Percentiles rank a stretch among this genome's conserved stretches.
These are phyloP conservation scores for Plebejus melissa DNA, from an alignment of 2,888 invertebrate species.

Conservation along the genomic window DNA sequence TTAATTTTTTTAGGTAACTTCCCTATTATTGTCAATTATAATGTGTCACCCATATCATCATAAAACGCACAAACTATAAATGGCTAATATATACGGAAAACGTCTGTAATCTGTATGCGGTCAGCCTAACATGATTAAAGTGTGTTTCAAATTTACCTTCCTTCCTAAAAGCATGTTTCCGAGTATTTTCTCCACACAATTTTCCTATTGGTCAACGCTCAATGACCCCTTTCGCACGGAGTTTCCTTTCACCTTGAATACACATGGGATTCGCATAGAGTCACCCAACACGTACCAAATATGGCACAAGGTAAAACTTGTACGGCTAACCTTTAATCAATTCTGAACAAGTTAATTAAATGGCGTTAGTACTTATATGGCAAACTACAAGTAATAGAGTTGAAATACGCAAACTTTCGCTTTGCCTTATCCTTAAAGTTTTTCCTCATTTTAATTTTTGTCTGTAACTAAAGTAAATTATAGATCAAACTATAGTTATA, in stretches of 20 bases:
- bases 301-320: constrained; percentile 10
- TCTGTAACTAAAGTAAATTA: too few species aligned
- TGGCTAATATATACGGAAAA: too few species aligned
- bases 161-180: neutral
- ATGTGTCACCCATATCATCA: too few species aligned
- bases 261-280: neutral
- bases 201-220: neutral
- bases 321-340: neutral
- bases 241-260: neutral
- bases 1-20: too few species aligned
- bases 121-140: neutral
- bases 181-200: neutral
- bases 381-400: neutral
- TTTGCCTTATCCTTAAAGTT: too few species aligned
- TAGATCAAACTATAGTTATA: too few species aligned
- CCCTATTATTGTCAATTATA: too few species aligned
- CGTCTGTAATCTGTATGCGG: too few species aligned
- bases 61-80: too few species aligned
- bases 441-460: too few species aligned
- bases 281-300: neutral
- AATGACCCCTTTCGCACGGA: neutral
- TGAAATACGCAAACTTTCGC: too few species aligned
- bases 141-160: neutral
- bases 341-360: constrained; percentile 3
- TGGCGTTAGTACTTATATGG: constrained; percentile 8